These are phyloP conservation scores for Onychorhynchus coronatus DNA, from an alignment of 2,113 vertebrate genomes.

Conservation along the genomic window DNA sequence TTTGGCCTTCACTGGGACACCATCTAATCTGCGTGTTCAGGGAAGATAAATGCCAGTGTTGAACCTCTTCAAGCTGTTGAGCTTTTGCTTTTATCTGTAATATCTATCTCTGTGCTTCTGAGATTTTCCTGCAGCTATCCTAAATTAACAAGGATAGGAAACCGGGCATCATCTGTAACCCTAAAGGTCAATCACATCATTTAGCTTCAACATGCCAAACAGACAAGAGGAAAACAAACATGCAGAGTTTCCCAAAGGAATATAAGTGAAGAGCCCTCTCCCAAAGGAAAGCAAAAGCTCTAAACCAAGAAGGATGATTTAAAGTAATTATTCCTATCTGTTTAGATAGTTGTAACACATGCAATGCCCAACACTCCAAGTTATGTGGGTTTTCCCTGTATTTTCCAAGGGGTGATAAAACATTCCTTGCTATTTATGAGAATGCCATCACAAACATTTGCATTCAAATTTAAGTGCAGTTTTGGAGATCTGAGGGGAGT, in stretches of 20 bases:
- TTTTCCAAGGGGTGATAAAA: not conserved
- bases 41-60: not conserved
- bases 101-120: not conserved
- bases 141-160: not conserved
- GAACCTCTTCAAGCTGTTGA: not conserved
- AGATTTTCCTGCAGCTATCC: not conserved
- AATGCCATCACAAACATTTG: not conserved
- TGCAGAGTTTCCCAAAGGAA: not conserved
- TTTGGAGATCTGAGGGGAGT: not conserved
- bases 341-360: not conserved
- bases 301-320: not conserved
- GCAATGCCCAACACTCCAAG: not conserved
- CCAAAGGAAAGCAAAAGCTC: not conserved
- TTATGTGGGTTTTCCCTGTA: not conserved
- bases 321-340: not conserved
- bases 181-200: constrained; percentile 23
- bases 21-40: not conserved
- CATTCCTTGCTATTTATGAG: not conserved
- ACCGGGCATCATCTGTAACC: not conserved
- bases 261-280: not conserved
- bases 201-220: not conserved
- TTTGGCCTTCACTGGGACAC: not conserved
- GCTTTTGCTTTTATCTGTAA: constrained; percentile 14
- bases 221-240: constrained; percentile 7
- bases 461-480: not conserved